phyloP scores from a whole-genome alignment of 2,797 vertebrate species.

The Anguilla marmorata region DNA sequence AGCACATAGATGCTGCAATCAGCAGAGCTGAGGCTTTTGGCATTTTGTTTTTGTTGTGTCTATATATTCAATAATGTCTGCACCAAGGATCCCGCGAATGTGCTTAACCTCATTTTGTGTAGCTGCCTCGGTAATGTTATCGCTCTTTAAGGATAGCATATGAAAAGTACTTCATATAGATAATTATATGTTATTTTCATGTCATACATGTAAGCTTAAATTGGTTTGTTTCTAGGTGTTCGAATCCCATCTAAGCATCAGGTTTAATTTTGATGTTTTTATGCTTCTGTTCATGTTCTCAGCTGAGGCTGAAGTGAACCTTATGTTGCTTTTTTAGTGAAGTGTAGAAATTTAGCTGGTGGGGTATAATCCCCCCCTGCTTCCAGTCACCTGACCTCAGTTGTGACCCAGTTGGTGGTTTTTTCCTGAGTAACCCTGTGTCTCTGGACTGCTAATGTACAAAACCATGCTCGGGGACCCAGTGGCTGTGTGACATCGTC shows the following conservation, averaged over 20 bases:
- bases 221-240: too few relatives aligned
- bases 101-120: too few relatives aligned
- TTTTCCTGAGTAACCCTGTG: not conserved
- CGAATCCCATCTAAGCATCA: too few relatives aligned
- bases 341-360: not conserved
- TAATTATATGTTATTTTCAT: too few relatives aligned
- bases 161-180: too few relatives aligned
- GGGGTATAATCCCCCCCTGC: not conserved
- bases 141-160: not conserved
- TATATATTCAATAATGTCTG: not conserved
- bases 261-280: not conserved
- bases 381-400: not conserved
- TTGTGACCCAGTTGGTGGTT: not conserved
- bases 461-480: not conserved
- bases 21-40: not conserved
- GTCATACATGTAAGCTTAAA: too few relatives aligned
- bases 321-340: not conserved
- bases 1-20: not conserved
- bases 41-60: not conserved
- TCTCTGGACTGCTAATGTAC: constrained; percentile 4
- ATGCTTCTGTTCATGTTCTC: not conserved
- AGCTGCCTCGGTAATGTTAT: not conserved
- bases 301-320: not conserved
- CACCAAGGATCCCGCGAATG: not conserved
- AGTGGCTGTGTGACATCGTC: not conserved